Evolutionary conservation across 2,797 vertebrate genomes (phyloP).

Genomic region (Phataginus tetradactyla): DNA sequence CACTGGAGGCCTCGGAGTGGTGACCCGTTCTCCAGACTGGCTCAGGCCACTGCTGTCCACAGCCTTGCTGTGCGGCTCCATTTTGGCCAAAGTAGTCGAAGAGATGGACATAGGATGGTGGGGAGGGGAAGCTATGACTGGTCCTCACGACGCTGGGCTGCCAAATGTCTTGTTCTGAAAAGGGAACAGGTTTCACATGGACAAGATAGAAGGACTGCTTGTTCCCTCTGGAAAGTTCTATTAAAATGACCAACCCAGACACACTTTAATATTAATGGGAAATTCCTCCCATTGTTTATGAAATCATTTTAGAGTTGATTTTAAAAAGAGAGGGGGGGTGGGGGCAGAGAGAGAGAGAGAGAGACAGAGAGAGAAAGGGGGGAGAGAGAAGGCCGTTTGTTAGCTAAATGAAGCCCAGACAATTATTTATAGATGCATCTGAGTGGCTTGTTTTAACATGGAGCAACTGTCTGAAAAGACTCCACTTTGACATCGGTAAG

Average conservation of each 20-base stretch:
- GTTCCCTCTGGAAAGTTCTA: slow-evolving; percentile 87
- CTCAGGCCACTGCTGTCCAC: neutral
- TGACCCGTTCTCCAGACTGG: neutral
- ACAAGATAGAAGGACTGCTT: slow-evolving; percentile 84
- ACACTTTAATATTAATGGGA: slow-evolving; percentile 85
- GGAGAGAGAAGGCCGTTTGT: slow-evolving; percentile 76
- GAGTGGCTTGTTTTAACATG: slow-evolving; percentile 83
- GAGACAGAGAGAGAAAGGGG: neutral
- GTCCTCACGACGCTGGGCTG: slow-evolving; percentile 76
- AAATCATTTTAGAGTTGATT: slow-evolving; percentile 81
- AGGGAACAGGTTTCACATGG: slow-evolving; percentile 81
- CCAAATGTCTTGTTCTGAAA: slow-evolving; percentile 84
- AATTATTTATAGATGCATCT: slow-evolving; percentile 85
- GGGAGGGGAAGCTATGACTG: slow-evolving; percentile 79
- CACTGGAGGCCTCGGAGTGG: neutral
- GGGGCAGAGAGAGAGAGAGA: neutral
- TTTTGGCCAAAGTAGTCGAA: slow-evolving; percentile 65
- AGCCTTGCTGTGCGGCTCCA: neutral
- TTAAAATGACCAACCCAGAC: slow-evolving; percentile 84
- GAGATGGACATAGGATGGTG: slow-evolving; percentile 64
- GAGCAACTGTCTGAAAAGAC: slow-evolving; percentile 82
- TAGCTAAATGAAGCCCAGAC: slow-evolving; percentile 83
- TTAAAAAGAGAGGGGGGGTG: slow-evolving; percentile 49
- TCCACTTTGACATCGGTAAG: slow-evolving; percentile 82
- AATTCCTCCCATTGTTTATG: slow-evolving; percentile 84